Conservation (phyloP, 2,797 vertebrate genomes). For the Neopelma chrysocephalum region DNA sequence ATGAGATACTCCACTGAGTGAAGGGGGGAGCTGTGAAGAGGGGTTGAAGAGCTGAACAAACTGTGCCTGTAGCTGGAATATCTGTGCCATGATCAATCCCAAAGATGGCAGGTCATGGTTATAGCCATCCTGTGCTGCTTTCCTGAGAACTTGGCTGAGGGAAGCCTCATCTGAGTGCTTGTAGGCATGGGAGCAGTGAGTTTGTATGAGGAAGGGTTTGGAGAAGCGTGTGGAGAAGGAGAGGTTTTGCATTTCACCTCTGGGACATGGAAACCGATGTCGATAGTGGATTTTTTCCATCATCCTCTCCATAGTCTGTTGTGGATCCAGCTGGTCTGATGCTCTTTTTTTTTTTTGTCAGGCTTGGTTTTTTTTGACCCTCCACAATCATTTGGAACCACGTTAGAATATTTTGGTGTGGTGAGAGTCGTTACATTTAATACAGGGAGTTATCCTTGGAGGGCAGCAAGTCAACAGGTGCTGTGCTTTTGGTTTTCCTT, state of each 20-base stretch:
- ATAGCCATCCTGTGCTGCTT: not conserved
- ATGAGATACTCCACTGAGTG: not conserved
- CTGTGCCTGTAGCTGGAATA: not conserved
- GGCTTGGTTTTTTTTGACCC: not conserved
- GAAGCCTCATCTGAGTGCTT: not conserved
- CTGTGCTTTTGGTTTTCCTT: not conserved
- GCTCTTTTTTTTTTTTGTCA: not conserved
- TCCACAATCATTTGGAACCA: not conserved
- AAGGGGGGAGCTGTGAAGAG: not conserved
- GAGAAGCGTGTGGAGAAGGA: not conserved
- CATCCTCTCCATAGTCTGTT: not conserved
- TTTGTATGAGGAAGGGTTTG: not conserved
- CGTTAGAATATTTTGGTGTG: not conserved
- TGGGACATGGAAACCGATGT: not conserved
- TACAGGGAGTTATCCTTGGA: not conserved
- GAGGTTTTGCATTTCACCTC: not conserved
- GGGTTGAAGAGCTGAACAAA: not conserved
- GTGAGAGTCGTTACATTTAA: not conserved
- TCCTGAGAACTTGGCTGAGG: not conserved
- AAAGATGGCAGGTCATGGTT: not conserved
- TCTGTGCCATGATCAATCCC: accelerated
- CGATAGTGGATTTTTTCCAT: not conserved
- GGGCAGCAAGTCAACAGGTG: not conserved
- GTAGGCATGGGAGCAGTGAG: accelerated
- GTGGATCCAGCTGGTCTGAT: not conserved